Base-by-base conservation (phyloP, 2,888 invertebrate genomes). In the Mythimna vitellina region DNA sequence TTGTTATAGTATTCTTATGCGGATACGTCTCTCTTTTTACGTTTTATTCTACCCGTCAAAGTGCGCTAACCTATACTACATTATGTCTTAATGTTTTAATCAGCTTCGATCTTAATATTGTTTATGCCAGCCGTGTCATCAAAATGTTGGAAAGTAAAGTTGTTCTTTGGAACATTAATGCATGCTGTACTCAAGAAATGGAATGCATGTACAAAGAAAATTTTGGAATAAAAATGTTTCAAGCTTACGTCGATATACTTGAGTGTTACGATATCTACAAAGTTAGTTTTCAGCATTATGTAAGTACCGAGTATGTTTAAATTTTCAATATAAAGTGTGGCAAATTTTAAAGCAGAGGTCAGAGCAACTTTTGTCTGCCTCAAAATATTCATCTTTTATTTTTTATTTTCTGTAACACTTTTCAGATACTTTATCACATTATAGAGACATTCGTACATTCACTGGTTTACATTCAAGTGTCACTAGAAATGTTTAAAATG, bases 31-130 rank as follows among this genome's bases (percentile, higher is more conserved):
- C 14, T n/a, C 8, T 46, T n/a, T 12, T 29, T 12, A 14, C 38
- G 5, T 56, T 17, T 22, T 46, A 17, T 1, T 20, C 22, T 17
- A 8, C 22, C 14, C 12, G 35, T 3, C 58, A 58, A 35, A 35
- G 35, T 35, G n/a, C 58, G n/a, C 7, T n/a, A 14, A 3, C n/a
- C 4, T 58, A 58, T 35, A 35, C 32, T 14, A 35, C 17, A 35
- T 35, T 58, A 10, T 58, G 58, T 35, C 35, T 58, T 7, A 12
- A 35, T 0, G 32, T 60, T 54, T 46, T 72, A 17, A 35, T 67
- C 25, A 35, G 9, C 35, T 62, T 78, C 38, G 77, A 80, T 58
- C 29, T 57, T 29, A 74, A 74, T 65, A 12, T 80, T 14, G 38
- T 72, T 20, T 78, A 74, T 62, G 71, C 70, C 3, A 35, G 38